Percentiles rank a stretch among this genome's conserved stretches.
phyloP scores from a whole-genome alignment of 1,140 invertebrate genomes.

The Apis laboriosa region DNA sequence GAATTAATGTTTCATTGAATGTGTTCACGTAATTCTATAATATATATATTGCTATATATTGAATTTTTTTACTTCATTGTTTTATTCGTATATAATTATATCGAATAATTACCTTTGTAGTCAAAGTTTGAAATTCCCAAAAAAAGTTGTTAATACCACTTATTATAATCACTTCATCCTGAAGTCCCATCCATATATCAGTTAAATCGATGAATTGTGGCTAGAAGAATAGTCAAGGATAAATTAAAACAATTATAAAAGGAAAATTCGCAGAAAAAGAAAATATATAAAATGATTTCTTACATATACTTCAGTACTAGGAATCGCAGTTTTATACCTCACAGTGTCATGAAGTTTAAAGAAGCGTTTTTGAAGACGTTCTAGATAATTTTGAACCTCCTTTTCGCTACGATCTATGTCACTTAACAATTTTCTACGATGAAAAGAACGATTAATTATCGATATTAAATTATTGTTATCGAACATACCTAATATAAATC shows the following conservation, averaged over 20 bases:
- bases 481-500: constrained; percentile 80
- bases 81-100: not conserved
- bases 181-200: constrained; percentile 83
- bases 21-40: constrained; percentile 42
- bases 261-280: not conserved
- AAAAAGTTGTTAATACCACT: constrained; percentile 83
- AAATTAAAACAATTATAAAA: not conserved
- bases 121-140: constrained; percentile 79
- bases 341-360: constrained; percentile 83
- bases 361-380: constrained; percentile 77
- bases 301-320: constrained; percentile 84
- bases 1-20: constrained; percentile 72
- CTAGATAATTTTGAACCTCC: constrained; percentile 77
- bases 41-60: constrained; percentile 39
- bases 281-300: constrained; percentile 68
- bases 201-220: constrained; percentile 84
- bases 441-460: not conserved
- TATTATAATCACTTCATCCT: constrained; percentile 84
- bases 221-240: constrained; percentile 69
- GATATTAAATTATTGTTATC: not conserved
- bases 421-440: constrained; percentile 80
- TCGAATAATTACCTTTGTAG: constrained; percentile 74
- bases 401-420: constrained; percentile 81
- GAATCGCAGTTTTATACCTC: constrained; percentile 83
- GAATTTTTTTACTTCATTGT: not conserved